Conservation (phyloP, 1,140 invertebrate genomes). For the Nasonia giraulti region DNA sequence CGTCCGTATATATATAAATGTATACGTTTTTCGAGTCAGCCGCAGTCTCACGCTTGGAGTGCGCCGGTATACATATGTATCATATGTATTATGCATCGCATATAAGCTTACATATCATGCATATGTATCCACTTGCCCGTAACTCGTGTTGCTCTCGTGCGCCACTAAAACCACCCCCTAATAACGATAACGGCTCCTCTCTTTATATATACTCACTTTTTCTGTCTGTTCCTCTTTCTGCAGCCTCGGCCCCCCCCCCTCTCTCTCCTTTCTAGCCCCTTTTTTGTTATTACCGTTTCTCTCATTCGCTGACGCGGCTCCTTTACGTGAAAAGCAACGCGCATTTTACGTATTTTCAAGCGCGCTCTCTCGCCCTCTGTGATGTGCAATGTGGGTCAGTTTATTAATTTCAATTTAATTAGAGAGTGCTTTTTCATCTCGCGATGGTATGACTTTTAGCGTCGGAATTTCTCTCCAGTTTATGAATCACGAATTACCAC, state of each 20-base stretch:
- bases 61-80: conserved; percentile 60
- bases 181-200: conserved; percentile 46
- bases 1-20: conserved; percentile 60
- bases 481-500: neutral
- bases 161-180: conserved; percentile 64
- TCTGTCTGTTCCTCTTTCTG: neutral
- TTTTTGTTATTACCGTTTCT: conserved; percentile 37
- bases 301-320: neutral
- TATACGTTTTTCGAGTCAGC: conserved; percentile 57
- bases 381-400: too few species aligned
- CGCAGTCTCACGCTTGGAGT: conserved; percentile 70
- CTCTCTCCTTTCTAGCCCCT: neutral
- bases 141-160: conserved; percentile 51
- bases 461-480: too few species aligned
- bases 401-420: conserved; percentile 10
- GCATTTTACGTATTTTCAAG: neutral
- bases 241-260: too few species aligned
- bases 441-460: too few species aligned
- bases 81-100: conserved; percentile 54
- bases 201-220: neutral
- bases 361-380: neutral
- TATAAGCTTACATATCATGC: conserved; percentile 47
- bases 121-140: conserved; percentile 50
- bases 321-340: neutral
- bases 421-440: neutral